These are phyloP conservation scores for Scyliorhinus canicula DNA, from an alignment of 2,797 vertebrate species.

Conservation along the genomic window DNA sequence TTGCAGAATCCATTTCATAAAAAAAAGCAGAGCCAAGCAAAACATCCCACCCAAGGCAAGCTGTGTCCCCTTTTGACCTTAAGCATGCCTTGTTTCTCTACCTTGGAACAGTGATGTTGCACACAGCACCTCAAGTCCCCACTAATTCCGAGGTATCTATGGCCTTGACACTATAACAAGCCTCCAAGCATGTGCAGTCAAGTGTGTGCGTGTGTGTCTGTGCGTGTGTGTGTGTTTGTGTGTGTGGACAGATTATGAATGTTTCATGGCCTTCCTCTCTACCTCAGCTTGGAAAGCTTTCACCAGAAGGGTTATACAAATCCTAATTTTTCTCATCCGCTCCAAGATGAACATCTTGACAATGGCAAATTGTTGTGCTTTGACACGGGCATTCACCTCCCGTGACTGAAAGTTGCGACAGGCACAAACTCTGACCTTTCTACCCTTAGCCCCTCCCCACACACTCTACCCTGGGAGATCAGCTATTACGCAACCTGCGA, in stretches of 20 bases:
- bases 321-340: slow-evolving; percentile 65
- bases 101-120: slow-evolving; percentile 42
- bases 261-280: slow-evolving; percentile 73
- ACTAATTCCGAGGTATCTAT: slow-evolving; percentile 51
- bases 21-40: not conserved
- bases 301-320: slow-evolving; percentile 60
- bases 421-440: slow-evolving; percentile 52
- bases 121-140: slow-evolving; percentile 45
- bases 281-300: slow-evolving; percentile 51
- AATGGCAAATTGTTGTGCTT: slow-evolving; percentile 72
- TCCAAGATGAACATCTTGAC: slow-evolving; percentile 73
- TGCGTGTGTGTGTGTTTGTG: slow-evolving; percentile 29
- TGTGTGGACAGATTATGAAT: slow-evolving; percentile 72
- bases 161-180: slow-evolving; percentile 71
- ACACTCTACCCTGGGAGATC: slow-evolving; percentile 40
- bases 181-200: slow-evolving; percentile 64
- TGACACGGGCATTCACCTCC: slow-evolving; percentile 69
- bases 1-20: slow-evolving; percentile 1
- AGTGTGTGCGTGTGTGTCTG: slow-evolving; percentile 46
- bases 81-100: slow-evolving; percentile 42
- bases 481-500: not conserved
- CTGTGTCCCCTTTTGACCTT: slow-evolving; percentile 44
- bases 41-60: not conserved
- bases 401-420: slow-evolving; percentile 71
- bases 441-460: slow-evolving; percentile 31